A percentile compares a stretch with the other conserved stretches of the same genome.
phyloP scores from a whole-genome alignment of 2,797 vertebrate species.

The Saguinus oedipus region DNA sequence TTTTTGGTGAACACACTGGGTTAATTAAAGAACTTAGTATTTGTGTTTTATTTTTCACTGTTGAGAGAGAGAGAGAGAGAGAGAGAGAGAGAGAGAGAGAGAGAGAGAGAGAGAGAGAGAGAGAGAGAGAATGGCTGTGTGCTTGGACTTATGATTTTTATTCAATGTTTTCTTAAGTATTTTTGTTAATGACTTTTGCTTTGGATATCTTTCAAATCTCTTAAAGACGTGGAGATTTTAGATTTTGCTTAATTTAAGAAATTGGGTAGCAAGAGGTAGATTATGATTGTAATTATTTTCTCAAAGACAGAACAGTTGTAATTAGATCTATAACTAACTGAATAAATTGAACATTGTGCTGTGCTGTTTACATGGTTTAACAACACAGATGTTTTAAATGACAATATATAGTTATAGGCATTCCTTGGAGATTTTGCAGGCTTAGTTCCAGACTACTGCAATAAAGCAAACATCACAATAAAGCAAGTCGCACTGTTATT shows the following conservation, averaged over 20 bases:
- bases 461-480: not conserved
- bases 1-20: not conserved
- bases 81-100: too few species aligned
- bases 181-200: slow-evolving; percentile 14
- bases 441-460: not conserved
- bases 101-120: too few species aligned
- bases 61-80: too few species aligned
- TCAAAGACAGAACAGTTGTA: slow-evolving; percentile 59
- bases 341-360: slow-evolving; percentile 54
- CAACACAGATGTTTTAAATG: slow-evolving; percentile 64
- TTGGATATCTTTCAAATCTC: slow-evolving; percentile 13
- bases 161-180: slow-evolving; percentile 45
- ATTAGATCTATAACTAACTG: slow-evolving; percentile 70
- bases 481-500: not conserved
- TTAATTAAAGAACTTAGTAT: not conserved
- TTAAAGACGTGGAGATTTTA: slow-evolving; percentile 43
- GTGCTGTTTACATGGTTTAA: slow-evolving; percentile 63
- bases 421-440: not conserved
- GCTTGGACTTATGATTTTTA: not conserved
- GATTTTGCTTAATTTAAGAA: slow-evolving; percentile 52
- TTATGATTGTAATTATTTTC: slow-evolving; percentile 66
- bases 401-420: slow-evolving; percentile 37
- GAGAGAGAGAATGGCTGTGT: not conserved
- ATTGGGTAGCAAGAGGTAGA: slow-evolving; percentile 40
- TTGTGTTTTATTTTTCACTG: not conserved